Base-by-base conservation (phyloP, 2,888 invertebrate genomes). In the Serrognathus titanus region DNA sequence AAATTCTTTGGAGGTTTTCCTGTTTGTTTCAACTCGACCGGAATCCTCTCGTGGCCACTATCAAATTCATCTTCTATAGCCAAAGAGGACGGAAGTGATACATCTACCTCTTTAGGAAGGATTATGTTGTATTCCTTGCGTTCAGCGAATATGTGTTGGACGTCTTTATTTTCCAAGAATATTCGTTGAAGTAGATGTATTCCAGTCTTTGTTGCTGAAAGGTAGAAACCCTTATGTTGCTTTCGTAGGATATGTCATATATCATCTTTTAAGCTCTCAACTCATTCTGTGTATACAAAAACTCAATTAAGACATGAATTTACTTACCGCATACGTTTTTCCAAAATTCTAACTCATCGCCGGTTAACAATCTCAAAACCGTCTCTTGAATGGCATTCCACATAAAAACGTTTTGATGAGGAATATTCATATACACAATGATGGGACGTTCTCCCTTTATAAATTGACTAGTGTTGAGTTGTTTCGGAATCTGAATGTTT, bases 301-400 rank as follows among this genome's bases (percentile, higher is more conserved):
- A 13, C 2, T n/a, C 2, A 16, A 35, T 12, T 31, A 24, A n/a
- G n/a, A n/a, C n/a, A n/a, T n/a, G n/a, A n/a, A 37, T 20, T 24
- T 51, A 51, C 56, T 40, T 57, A 57, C 57, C n/a, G 9, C 46
- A 11, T 20, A 40, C 4, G 2, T 53, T 38, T 16, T 48, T 53
- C 57, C 57, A 57, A 43, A 53, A 57, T 12, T 36, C 45, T 8
- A 48, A 10, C n/a, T 57, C 53, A 6, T 48, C 48, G 2, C 43
- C 47, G 13, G 38, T 41, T 12, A 47, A n/a, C 11, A 31, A 20
- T n/a, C 20, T 35, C 3, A 56, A 12, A 36, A 49, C 10, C 13
- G 35, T n/a, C 24, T 57, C 48, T 13, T 40, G 43, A 16, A 57
- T 13, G n/a, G 40, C 24, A 7, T 36, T 40, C 57, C 57, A 57